Conservation (phyloP, 2,113 vertebrate genomes). For the Cyprinodon tularosa region DNA sequence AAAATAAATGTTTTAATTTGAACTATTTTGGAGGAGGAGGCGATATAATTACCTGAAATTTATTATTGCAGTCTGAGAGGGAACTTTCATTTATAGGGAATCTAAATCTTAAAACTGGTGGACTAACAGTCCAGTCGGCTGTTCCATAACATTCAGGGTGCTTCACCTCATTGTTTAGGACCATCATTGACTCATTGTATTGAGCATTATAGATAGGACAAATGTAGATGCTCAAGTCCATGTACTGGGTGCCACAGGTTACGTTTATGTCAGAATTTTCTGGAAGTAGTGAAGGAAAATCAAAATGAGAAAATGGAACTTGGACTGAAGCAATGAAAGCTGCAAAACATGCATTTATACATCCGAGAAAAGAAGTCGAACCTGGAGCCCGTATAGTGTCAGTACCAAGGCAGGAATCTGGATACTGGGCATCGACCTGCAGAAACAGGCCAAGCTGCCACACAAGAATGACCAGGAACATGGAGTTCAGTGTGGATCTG, state of each 20-base stretch:
- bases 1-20: background rate
- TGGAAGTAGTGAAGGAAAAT: conserved; percentile 41
- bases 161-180: conserved; percentile 63
- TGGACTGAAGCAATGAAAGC: background rate
- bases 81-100: conserved; percentile 65
- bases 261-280: conserved; percentile 75
- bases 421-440: conserved; percentile 51
- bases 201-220: conserved; percentile 76
- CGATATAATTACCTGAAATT: conserved; percentile 56
- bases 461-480: conserved; percentile 64
- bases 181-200: conserved; percentile 77
- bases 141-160: conserved; percentile 61
- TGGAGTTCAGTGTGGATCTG: conserved; percentile 51
- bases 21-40: background rate
- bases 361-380: conserved; percentile 23
- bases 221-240: conserved; percentile 73
- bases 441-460: conserved; percentile 67
- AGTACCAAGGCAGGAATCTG: background rate
- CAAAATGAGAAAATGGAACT: background rate
- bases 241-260: conserved; percentile 64
- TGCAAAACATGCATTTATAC: background rate
- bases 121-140: conserved; percentile 47
- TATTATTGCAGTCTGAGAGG: conserved; percentile 56
- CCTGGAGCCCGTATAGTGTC: conserved; percentile 71
- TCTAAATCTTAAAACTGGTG: conserved; percentile 72